Evolutionary conservation across 2,888 invertebrate species (phyloP), one percentile per base, ranked within the genome.

Genomic region (Caenorhabditis sp.): DNA sequence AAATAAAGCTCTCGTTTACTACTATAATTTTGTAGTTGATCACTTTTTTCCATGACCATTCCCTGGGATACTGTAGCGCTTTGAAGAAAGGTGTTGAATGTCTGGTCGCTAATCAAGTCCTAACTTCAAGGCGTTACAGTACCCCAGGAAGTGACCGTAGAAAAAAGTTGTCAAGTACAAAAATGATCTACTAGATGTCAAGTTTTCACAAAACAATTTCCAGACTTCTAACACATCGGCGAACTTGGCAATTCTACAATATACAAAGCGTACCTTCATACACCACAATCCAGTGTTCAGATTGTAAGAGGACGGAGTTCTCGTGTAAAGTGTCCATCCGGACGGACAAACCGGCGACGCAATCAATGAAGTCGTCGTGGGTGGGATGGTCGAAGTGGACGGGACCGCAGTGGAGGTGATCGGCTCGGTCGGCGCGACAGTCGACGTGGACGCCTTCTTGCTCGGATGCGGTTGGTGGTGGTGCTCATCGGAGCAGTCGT

Each of bases 271-370:
- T 26, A 41, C 43, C 41, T 53, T 52, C 27, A 53, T 43, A 26
- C 63, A 63, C 63, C 43, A 63, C 13, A 17, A 9, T 11, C 63
- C 63, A 11, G 11, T 43, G 17, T 50, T 53, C 2, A 39, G 7
- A 15, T 61, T 61, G 26, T 17, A 61, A 6, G 20, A 0, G 13
- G 59, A 61, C 8, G 46, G 26, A 4, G 59, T 48, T 35, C 63
- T 39, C 8, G 26, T 7, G 26, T 45, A 45, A 1, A n/a, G 6
- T 0, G 52, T 24, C 22, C 22, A 53, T 2, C 48, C 45, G 15
- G 24, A 1, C 2, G 32, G 26, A 32, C 53, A 45, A 6, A 15
- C 17, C n/a, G 13, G 9, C 37, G n/a, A 37, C n/a, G n/a, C 9
- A 6, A 13, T 37, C 9, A 13, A 4, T 4, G 37, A 4, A 3